Conservation (phyloP, 1,140 invertebrate species). For the Drosophila orena region DNA sequence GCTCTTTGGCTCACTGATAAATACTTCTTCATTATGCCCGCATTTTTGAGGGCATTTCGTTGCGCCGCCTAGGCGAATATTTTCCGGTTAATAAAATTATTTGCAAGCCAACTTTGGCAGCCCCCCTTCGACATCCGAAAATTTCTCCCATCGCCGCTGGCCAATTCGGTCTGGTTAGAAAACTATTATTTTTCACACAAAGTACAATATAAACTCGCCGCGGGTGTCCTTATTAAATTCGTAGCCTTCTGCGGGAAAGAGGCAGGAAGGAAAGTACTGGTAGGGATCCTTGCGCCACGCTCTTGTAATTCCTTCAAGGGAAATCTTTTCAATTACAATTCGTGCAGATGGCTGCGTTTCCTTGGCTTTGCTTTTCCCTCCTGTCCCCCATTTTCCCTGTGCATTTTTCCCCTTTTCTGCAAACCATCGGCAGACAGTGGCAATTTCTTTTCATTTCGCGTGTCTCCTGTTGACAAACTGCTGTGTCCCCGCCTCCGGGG, state of each 20-base stretch:
- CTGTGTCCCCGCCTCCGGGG: constrained; percentile 41
- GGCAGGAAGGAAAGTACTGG: constrained; percentile 17
- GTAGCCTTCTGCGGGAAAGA: constrained; percentile 4
- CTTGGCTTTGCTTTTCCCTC: constrained; percentile 39
- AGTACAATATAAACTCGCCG: constrained; percentile 80
- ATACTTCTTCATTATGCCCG: constrained; percentile 68
- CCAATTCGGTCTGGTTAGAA: constrained; percentile 73
- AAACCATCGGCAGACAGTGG: constrained; percentile 61
- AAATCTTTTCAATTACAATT: constrained; percentile 83
- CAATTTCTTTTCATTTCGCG: constrained; percentile 80
- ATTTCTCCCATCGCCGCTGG: constrained; percentile 15
- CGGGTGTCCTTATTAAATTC: constrained; percentile 80
- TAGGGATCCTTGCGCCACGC: constrained; percentile 43
- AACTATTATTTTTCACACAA: constrained; percentile 82
- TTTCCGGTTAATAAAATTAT: constrained; percentile 77
- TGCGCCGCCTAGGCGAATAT: constrained; percentile 45
- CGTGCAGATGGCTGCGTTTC: constrained; percentile 81
- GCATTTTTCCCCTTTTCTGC: constrained; percentile 36
- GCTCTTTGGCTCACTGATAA: constrained; percentile 41
- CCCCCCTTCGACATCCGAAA: neutral
- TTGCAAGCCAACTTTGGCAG: neutral
- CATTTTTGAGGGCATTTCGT: constrained; percentile 54
- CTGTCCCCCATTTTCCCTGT: constrained; percentile 12
- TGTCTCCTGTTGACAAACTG: constrained; percentile 76
- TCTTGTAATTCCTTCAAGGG: constrained; percentile 79